phyloP scores from a whole-genome alignment of 2,797 vertebrate genomes.

The Gobio occitaniae region DNA sequence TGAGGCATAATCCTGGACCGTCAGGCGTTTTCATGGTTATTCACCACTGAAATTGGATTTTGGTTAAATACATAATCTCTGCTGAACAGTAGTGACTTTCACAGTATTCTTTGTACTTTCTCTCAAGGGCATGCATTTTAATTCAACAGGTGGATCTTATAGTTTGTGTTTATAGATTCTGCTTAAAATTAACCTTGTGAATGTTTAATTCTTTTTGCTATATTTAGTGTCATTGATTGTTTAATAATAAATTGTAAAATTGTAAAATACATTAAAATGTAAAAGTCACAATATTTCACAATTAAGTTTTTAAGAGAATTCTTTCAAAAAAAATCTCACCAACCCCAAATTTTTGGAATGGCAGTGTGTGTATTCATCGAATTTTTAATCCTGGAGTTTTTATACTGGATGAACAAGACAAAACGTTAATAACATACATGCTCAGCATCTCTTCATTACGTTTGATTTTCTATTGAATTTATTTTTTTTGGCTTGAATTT shows the following conservation, averaged over 20 bases:
- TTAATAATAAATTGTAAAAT: neutral
- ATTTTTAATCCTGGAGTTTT: neutral
- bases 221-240: neutral
- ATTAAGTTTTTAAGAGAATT: neutral
- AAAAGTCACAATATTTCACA: neutral
- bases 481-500: too few relatives aligned
- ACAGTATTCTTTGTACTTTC: neutral
- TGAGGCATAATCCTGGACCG: conserved; percentile 13
- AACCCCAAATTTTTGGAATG: neutral
- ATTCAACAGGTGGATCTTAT: neutral
- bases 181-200: neutral
- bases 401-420: neutral
- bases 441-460: neutral
- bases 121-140: neutral
- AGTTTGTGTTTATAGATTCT: neutral
- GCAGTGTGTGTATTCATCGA: neutral
- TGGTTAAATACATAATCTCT: conserved; percentile 18
- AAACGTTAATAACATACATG: neutral
- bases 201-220: neutral
- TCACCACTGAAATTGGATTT: conserved; percentile 5
- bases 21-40: neutral
- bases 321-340: neutral
- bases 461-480: neutral
- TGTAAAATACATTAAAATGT: neutral
- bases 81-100: conserved; percentile 1